A percentile compares a stretch with the other conserved stretches of the same genome.
These are phyloP conservation scores for Monopis laevigella DNA, from an alignment of 2,888 invertebrate species.

Conservation along the genomic window DNA sequence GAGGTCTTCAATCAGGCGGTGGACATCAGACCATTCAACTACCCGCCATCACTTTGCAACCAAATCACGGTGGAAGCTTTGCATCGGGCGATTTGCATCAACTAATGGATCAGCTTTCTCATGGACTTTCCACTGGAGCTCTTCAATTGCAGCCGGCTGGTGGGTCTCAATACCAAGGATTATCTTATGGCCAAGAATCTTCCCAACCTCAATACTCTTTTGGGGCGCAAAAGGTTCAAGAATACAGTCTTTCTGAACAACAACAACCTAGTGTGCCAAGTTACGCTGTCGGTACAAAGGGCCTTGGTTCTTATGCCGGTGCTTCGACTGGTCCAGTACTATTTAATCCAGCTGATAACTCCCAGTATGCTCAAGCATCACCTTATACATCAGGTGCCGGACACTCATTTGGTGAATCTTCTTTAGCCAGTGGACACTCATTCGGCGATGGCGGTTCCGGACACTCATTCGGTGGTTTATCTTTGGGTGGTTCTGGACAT, in stretches of 20 bases:
- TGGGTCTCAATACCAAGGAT: slow-evolving; percentile 26
- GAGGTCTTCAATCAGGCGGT: slow-evolving; percentile 35
- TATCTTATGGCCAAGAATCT: slow-evolving; percentile 32
- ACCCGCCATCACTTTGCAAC: slow-evolving; percentile 45
- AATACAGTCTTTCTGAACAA: slow-evolving; percentile 38
- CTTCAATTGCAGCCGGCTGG: slow-evolving; percentile 38
- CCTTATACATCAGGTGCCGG: slow-evolving; percentile 21
- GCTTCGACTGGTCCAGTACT: slow-evolving; percentile 49
- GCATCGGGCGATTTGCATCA: slow-evolving; percentile 42
- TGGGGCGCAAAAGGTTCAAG: slow-evolving; percentile 37
- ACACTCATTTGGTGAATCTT: slow-evolving; percentile 13
- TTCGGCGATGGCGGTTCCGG: slow-evolving; percentile 28
- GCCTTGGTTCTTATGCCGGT: slow-evolving; percentile 43
- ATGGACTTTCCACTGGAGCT: slow-evolving; percentile 44
- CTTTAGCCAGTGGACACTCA: slow-evolving; percentile 30
- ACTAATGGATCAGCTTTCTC: slow-evolving; percentile 49
- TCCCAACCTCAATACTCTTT: slow-evolving; percentile 38
- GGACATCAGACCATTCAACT: slow-evolving; percentile 32
- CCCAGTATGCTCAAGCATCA: slow-evolving; percentile 29
- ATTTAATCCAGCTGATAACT: slow-evolving; percentile 36
- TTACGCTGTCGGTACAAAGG: slow-evolving; percentile 51
- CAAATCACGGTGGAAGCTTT: slow-evolving; percentile 31
- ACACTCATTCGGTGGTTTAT: slow-evolving; percentile 17
- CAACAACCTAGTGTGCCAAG: slow-evolving; percentile 34
- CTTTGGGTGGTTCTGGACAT: slow-evolving; percentile 15